Percentiles rank a stretch among this genome's conserved stretches.
Evolutionary conservation across 2,113 vertebrate genomes (phyloP).

Genomic region (Puma concolor): DNA sequence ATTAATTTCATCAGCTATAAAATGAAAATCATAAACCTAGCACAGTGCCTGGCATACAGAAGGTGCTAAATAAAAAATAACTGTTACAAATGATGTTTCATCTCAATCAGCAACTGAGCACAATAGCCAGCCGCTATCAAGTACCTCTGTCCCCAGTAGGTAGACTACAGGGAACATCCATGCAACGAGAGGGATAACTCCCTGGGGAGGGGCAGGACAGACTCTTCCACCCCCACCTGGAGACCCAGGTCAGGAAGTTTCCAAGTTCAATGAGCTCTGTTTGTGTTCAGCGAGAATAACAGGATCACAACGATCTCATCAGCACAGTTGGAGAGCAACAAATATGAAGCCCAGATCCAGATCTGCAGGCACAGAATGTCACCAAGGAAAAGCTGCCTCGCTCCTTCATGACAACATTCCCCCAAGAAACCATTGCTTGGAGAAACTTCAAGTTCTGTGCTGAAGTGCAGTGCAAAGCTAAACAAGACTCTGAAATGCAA

Average conservation of each 20-base stretch:
- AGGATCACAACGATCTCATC: neutral
- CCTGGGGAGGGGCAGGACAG: neutral
- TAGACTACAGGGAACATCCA: neutral
- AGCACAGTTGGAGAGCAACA: conserved; percentile 36
- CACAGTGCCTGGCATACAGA: neutral
- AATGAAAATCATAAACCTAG: conserved; percentile 7
- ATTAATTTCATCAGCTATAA: neutral
- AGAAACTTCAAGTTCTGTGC: neutral
- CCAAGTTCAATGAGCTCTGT: neutral
- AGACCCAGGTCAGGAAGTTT: neutral
- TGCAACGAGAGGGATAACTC: neutral
- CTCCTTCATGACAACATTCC: neutral
- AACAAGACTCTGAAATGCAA: neutral
- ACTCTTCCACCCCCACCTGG: neutral
- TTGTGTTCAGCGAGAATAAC: neutral
- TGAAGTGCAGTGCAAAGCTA: neutral
- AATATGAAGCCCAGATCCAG: neutral
- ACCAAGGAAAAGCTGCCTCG: neutral
- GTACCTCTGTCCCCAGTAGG: neutral
- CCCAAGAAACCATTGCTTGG: neutral
- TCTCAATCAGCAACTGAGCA: neutral
- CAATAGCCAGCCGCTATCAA: neutral
- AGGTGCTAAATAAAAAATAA: neutral
- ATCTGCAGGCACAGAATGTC: neutral
- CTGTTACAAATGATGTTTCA: neutral